Percentiles rank a stretch among this genome's conserved stretches.
These are phyloP conservation scores for Phaetusa simplex DNA, from an alignment of 2,113 vertebrate species.

Conservation along the genomic window DNA sequence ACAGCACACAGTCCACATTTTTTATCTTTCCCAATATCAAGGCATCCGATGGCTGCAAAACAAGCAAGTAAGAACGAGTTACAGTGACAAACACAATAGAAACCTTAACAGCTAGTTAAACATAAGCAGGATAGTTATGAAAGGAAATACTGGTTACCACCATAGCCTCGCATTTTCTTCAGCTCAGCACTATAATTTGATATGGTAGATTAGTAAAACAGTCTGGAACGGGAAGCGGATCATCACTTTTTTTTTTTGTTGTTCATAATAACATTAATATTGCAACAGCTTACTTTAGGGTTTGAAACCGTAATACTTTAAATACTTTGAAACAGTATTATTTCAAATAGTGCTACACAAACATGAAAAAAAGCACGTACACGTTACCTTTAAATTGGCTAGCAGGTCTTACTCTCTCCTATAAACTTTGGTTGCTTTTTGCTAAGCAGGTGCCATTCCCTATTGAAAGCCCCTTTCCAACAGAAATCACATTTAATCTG, in stretches of 20 bases:
- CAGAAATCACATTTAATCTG: background rate
- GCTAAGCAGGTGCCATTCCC: background rate
- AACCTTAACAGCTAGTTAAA: background rate
- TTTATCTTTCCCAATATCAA: conserved; percentile 95
- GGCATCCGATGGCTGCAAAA: conserved; percentile 89
- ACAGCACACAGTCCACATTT: conserved; percentile 93
- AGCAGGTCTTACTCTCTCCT: background rate
- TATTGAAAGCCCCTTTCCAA: background rate
- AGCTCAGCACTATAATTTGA: background rate
- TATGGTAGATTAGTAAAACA: background rate
- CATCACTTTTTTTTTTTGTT: background rate
- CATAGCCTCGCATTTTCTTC: background rate
- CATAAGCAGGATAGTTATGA: background rate
- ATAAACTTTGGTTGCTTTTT: background rate
- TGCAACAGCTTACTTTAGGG: background rate
- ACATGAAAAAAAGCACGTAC: background rate
- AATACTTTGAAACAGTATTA: background rate
- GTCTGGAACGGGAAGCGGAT: background rate
- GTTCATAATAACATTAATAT: background rate
- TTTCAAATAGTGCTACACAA: background rate
- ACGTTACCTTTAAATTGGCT: background rate
- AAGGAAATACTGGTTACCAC: background rate
- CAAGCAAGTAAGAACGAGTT: conserved; percentile 1
- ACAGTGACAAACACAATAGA: background rate
- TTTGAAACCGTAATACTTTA: background rate